Evolutionary conservation across 1,140 invertebrate genomes (phyloP).

Genomic region (Eurosta solidaginis): DNA sequence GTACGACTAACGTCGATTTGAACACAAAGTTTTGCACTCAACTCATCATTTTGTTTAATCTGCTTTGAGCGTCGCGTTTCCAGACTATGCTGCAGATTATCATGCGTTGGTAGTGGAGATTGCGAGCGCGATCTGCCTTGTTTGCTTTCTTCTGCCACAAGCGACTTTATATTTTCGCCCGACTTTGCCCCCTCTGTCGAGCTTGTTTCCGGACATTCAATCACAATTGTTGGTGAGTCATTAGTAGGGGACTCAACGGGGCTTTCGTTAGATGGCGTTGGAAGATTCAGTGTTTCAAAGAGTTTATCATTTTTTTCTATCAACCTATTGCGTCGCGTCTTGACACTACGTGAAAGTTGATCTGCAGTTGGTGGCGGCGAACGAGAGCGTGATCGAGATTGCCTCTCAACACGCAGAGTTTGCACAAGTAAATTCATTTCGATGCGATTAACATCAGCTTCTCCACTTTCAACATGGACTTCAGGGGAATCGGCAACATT

Average conservation of each 20-base stretch:
- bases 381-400: slow-evolving; percentile 41
- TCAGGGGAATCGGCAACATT: neutral
- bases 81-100: slow-evolving; percentile 46
- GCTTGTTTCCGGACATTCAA: neutral
- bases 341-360: slow-evolving; percentile 32
- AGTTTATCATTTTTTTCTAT: slow-evolving; percentile 49
- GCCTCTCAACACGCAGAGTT: slow-evolving; percentile 45
- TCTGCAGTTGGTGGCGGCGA: slow-evolving; percentile 45
- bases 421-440: slow-evolving; percentile 47
- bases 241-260: neutral
- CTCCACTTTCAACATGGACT: neutral
- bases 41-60: slow-evolving; percentile 49
- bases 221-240: neutral
- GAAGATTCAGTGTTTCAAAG: neutral
- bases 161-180: slow-evolving; percentile 41
- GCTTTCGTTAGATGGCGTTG: neutral
- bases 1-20: neutral
- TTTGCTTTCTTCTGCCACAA: slow-evolving; percentile 44
- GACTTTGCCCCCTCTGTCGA: neutral
- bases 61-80: slow-evolving; percentile 43
- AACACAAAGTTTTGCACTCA: slow-evolving; percentile 42
- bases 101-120: slow-evolving; percentile 48
- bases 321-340: slow-evolving; percentile 43
- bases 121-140: slow-evolving; percentile 42
- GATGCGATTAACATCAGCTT: neutral